These are phyloP conservation scores for Oscheius myriophilus DNA, from an alignment of 2,888 invertebrate species.

Conservation along the genomic window DNA sequence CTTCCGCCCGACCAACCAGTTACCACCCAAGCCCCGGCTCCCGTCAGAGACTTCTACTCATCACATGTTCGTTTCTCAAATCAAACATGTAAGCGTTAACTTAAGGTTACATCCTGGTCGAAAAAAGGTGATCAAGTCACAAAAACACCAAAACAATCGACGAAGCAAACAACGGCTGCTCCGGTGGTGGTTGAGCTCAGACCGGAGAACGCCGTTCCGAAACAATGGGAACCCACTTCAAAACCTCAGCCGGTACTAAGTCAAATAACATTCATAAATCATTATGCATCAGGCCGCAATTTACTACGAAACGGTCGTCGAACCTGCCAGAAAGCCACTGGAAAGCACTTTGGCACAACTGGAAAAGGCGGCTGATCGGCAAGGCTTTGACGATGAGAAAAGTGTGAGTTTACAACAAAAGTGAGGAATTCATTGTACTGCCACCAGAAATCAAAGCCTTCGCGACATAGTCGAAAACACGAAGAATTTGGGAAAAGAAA, in stretches of 20 bases:
- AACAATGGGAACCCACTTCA: neutral
- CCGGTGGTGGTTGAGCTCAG: constrained; percentile 17
- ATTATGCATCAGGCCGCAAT: constrained; percentile 15
- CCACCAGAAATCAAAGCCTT: too few relatives aligned
- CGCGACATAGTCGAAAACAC: too few relatives aligned
- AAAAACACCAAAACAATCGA: too few relatives aligned
- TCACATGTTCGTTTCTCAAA: constrained; percentile 3
- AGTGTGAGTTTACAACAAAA: too few relatives aligned
- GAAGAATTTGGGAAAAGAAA: too few relatives aligned
- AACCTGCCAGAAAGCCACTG: constrained; percentile 2
- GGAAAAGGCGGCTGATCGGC: neutral
- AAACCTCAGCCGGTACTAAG: too few relatives aligned
- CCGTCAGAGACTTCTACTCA: constrained; percentile 11
- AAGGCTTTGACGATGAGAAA: too few relatives aligned
- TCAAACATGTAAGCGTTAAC: too few relatives aligned
- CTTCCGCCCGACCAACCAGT: too few relatives aligned
- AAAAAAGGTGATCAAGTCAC: neutral
- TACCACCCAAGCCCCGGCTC: neutral
- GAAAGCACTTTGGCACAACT: constrained; percentile 19
- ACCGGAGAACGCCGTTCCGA: constrained; percentile 17
- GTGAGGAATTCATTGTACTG: too few relatives aligned
- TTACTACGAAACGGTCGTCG: constrained; percentile 26
- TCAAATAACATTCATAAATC: neutral
- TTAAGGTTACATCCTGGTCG: constrained; percentile 9
- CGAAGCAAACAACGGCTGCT: neutral